Evolutionary conservation across 2,888 invertebrate genomes (phyloP), one percentile per base, ranked within the genome.

Genomic region (Thymelicus lineola): DNA sequence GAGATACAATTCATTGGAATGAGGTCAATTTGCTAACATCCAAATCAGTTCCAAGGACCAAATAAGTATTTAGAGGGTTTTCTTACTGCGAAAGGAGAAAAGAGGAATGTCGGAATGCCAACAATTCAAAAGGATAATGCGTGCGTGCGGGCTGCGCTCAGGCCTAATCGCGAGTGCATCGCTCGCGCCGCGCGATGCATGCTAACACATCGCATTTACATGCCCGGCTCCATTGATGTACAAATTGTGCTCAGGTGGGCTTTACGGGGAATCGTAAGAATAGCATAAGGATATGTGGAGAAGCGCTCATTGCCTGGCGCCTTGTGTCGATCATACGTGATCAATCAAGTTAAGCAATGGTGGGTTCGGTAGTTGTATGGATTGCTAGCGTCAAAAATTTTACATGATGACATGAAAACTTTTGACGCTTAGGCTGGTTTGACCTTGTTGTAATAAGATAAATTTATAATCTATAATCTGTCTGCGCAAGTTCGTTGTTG

Each of bases 91-190:
- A 15, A 50, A 17, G 17, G 48, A 50, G 17, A 7, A 17, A 7
- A 15, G 63, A 48, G 63, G 38, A 12, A 10, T 10, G 66, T 60
- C 42, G 66, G 66, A 67, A 60, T 67, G 66, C 20, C 45, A 28
- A 50, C 58, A 6, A 42, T 46, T 55, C 61, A 53, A 68, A 42
- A 20, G 61, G 53, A 75, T 72, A 75, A 76, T 76, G 75, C 72
- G 53, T 67, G 66, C 67, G 67, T 68, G 70, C 60, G 72, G 66
- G 65, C 70, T 60, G 71, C 73, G 65, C 45, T 36, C 72, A 48
- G 65, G 45, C 42, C 70, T 75, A 77, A 77, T 77, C 78, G 73
- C 73, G 73, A 73, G 74, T 74, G 70, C 77, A 76, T 78, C 77
- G 75, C 66, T 73, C 74, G 66, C 66, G 71, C 64, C 68, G 64